Conservation (phyloP, 2,888 invertebrate species). For the Cetonia aurata region DNA sequence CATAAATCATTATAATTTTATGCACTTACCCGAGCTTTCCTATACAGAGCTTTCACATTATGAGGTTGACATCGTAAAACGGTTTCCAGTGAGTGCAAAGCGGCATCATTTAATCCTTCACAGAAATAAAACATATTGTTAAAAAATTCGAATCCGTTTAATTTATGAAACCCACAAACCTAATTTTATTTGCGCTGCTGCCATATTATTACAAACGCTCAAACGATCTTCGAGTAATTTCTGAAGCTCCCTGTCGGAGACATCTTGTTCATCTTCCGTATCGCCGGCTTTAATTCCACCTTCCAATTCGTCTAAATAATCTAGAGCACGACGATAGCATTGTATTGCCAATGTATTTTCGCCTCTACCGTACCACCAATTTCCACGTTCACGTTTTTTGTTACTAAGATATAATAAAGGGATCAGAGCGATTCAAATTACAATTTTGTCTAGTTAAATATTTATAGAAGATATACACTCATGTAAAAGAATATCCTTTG, state of each 20-base stretch:
- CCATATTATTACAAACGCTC: slow-evolving; percentile 91
- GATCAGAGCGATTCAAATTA: too few relatives aligned
- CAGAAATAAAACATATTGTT: slow-evolving; percentile 59
- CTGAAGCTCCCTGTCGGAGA: slow-evolving; percentile 73
- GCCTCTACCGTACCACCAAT: slow-evolving; percentile 89
- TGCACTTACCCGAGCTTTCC: slow-evolving; percentile 78
- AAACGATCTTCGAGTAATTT: slow-evolving; percentile 82
- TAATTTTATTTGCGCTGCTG: slow-evolving; percentile 91
- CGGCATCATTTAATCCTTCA: slow-evolving; percentile 77
- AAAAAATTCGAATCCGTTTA: not conserved
- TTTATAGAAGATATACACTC: too few relatives aligned
- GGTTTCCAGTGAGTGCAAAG: slow-evolving; percentile 84
- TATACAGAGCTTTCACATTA: slow-evolving; percentile 91
- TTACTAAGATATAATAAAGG: slow-evolving; percentile 68
- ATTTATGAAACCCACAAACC: slow-evolving; percentile 62
- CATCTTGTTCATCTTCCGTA: slow-evolving; percentile 66
- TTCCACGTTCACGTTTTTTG: slow-evolving; percentile 86
- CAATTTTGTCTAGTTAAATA: too few relatives aligned
- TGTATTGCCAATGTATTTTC: slow-evolving; percentile 87
- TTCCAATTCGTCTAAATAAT: slow-evolving; percentile 83
- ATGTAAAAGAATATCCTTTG: too few relatives aligned
- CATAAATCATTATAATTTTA: not conserved
- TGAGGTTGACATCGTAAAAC: slow-evolving; percentile 87
- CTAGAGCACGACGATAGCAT: slow-evolving; percentile 87
- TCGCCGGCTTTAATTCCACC: slow-evolving; percentile 74